These are phyloP conservation scores for Mythimna pallens DNA, from an alignment of 2,888 invertebrate species.

Conservation along the genomic window DNA sequence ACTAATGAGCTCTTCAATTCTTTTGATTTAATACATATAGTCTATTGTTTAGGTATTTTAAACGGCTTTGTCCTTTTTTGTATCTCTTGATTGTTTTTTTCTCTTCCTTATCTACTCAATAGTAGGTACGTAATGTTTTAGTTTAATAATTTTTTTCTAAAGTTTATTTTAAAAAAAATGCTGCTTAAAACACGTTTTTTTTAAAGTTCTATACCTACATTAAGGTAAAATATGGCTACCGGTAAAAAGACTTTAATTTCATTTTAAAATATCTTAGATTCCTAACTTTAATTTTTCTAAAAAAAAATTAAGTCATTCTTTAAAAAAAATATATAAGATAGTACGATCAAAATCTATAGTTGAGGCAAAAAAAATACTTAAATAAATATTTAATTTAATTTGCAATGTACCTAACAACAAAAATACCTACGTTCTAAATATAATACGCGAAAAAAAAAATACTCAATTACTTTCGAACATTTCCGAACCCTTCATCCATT, in stretches of 20 bases:
- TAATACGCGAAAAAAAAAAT: not conserved
- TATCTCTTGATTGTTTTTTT: slow-evolving; percentile 23
- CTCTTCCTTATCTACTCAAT: slow-evolving; percentile 13
- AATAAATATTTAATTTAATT: too few relatives aligned
- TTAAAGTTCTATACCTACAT: not conserved
- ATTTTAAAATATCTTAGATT: not conserved
- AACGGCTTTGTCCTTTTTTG: slow-evolving; percentile 15
- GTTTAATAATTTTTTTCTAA: not conserved
- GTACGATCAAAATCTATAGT: not conserved
- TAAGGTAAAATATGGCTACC: not conserved
- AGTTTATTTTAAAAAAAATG: too few relatives aligned
- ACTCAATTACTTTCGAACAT: slow-evolving; percentile 5
- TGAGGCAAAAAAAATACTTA: not conserved
- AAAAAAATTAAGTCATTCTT: not conserved
- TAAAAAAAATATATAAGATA: not conserved
- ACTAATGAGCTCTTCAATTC: slow-evolving; percentile 37
- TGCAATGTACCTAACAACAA: not conserved
- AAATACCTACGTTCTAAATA: not conserved
- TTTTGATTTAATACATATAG: slow-evolving; percentile 15
- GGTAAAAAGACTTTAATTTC: not conserved
- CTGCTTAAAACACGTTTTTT: too few relatives aligned
- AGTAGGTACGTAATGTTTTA: not conserved
- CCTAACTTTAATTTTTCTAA: too few relatives aligned
- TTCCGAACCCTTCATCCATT: slow-evolving; percentile 9
- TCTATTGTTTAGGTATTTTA: slow-evolving; percentile 47